phyloP scores from a whole-genome alignment of 2,888 invertebrate species.

The Candidula unifasciata region DNA sequence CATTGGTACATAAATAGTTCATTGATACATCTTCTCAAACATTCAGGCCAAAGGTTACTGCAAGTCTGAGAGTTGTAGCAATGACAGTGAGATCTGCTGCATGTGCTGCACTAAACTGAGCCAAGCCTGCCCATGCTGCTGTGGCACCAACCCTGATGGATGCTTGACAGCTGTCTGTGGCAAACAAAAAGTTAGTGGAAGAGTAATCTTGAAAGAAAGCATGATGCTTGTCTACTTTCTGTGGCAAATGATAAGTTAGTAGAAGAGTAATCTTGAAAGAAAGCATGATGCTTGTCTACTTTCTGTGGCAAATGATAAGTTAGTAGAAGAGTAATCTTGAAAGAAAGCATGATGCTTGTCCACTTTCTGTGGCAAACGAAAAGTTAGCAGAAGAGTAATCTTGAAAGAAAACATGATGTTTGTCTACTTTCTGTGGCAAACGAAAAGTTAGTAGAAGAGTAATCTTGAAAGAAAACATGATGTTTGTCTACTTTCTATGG shows the following conservation, averaged over 20 bases:
- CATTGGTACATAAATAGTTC: background rate
- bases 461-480: too few species aligned
- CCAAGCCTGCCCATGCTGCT: slow-evolving; percentile 45
- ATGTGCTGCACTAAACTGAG: background rate
- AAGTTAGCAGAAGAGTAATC: slow-evolving; percentile 7
- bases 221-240: slow-evolving; percentile 35
- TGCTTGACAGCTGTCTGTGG: slow-evolving; percentile 45
- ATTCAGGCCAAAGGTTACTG: slow-evolving; percentile 18
- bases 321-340: background rate
- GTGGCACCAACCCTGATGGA: slow-evolving; percentile 21
- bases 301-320: slow-evolving; percentile 46
- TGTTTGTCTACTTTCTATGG: background rate
- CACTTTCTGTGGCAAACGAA: background rate
- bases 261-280: too few species aligned
- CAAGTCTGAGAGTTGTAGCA: slow-evolving; percentile 18
- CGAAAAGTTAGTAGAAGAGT: background rate
- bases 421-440: background rate
- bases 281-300: slow-evolving; percentile 31
- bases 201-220: too few species aligned
- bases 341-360: too few species aligned
- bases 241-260: slow-evolving; percentile 43
- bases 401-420: too few species aligned
- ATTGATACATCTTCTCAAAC: background rate
- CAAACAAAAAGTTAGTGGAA: slow-evolving; percentile 31
- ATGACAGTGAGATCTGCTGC: background rate